Evolutionary conservation across 2,888 invertebrate genomes (phyloP), one percentile per base, ranked within the genome.

Genomic region (Luperina nickerlii): DNA sequence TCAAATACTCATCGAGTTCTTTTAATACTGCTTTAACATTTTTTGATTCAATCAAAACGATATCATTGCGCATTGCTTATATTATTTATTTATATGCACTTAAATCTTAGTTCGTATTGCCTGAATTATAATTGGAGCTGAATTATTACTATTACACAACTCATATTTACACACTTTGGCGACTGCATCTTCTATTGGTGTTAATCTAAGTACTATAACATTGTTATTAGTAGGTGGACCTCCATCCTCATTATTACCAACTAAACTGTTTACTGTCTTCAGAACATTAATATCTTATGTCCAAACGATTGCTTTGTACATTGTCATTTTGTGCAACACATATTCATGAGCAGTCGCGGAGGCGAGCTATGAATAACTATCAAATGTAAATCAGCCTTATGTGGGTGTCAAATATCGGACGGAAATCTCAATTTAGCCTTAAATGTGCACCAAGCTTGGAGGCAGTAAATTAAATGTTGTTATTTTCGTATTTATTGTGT

Each of bases 301-400:
- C 74, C 70, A 71, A 79, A 78, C 74, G 79, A 83, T 74, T 79
- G 65, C 74, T 74, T 77, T 74, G 38, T 73, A 69, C 51, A 69
- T 78, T 79, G 81, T 83, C 86, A 86, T 88, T 84, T 88, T 88
- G 82, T 87, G 85, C 89, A 88, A 85, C 88, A 87, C 86, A 90
- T 90, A 90, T 90, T 90, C 90, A 90, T 88, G 86, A 86, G 79
- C 20, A 72, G 74, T 57, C 74, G 77, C 66, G 82, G 83, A 83
- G 84, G 87, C 88, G 84, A 82, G 86, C 84, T 88, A 90, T 90
- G 90, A 90, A 90, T 90, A 89, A 90, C 87, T 90, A 91, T 90
- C 86, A 85, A 89, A 92, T 93, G 92, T 88, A 92, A 93, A 94
- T 93, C 90, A 87, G 82, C 62, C 68, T 78, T 72, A 88, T 85